Conservation (phyloP, 1,140 invertebrate genomes). For the Odontomachus brunneus region DNA sequence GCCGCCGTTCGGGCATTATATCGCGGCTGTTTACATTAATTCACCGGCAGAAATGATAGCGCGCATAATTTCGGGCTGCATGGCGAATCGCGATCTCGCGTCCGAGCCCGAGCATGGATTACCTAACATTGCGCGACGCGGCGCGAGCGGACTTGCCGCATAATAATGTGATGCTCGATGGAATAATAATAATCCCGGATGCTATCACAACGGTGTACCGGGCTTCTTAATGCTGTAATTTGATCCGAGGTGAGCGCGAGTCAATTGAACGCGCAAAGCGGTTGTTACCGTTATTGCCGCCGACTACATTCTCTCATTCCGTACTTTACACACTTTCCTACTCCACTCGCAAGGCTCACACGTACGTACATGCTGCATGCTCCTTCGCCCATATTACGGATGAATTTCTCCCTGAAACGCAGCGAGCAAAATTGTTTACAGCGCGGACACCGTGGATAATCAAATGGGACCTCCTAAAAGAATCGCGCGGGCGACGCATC, state of each 20-base stretch:
- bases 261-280: constrained; percentile 22
- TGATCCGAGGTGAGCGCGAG: not conserved
- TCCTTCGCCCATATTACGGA: not conserved
- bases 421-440: constrained; percentile 35
- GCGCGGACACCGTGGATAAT: constrained; percentile 30
- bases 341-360: too few species aligned
- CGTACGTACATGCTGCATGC: not conserved
- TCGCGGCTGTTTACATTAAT: constrained; percentile 58
- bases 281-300: not conserved
- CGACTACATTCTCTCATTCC: too few species aligned
- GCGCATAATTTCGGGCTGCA: constrained; percentile 50
- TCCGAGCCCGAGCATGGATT: constrained; percentile 14
- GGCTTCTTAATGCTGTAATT: constrained; percentile 47
- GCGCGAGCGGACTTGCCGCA: constrained; percentile 18
- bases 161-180: constrained; percentile 45
- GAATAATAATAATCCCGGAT: constrained; percentile 52
- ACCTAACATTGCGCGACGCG: constrained; percentile 42
- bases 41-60: constrained; percentile 56
- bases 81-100: constrained; percentile 46
- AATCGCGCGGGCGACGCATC: constrained; percentile 14
- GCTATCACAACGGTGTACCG: constrained; percentile 21
- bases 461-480: constrained; percentile 7
- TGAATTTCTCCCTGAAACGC: constrained; percentile 3
- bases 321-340: too few species aligned
- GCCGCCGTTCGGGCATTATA: constrained; percentile 50